Base-by-base conservation (phyloP, 2,888 invertebrate species). In the Crematogaster levior region DNA sequence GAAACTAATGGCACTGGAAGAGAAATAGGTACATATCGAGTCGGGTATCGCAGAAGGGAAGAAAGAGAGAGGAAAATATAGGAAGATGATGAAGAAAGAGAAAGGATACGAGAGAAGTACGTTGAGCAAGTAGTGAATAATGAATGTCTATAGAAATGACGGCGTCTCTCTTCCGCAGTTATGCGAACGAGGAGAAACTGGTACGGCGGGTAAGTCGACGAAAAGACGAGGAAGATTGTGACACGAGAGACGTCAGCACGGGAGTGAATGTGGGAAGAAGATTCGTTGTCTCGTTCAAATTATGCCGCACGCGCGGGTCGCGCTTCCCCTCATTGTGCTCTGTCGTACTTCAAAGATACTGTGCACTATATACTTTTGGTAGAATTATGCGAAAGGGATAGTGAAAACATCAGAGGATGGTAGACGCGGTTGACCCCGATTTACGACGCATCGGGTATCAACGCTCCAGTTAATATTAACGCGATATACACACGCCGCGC, bases 91-190 rank as follows among this genome's bases (percentile, higher is more conserved):
- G 46, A 30, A 10, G 43, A 27, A 63, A 74, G 80, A 81, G 84
- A 75, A 82, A 81, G 83, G 81, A 73, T 79, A 72, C 56, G 74
- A 65, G 81, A 77, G 84, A 83, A 80, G 79, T 75, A 84, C 82
- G 85, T 86, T 89, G 89, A 91, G 88, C 84, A 88, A 90, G 84
- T 87, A 90, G 89, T 88, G 91, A 91, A 90, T 91, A 91, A 92
- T 91, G 92, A 93, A 92, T 93, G 90, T 90, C 92, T 91, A 93
- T 93, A 93, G 93, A 93, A 93, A 92, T 91, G 90, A 77, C 63
- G 84, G 83, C 85, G 85, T 92, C 92, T 91, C 89, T 82, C 88
- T 92, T 88, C 73, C 88, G 83, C 89, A 48, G 84, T 83, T 84
- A 85, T 83, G 88, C 84, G 84, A 77, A 46, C 81, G 82, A 86